A percentile compares a stretch with the other conserved stretches of the same genome.
phyloP scores from a whole-genome alignment of 2,888 invertebrate species.

The Erebia aethiops region DNA sequence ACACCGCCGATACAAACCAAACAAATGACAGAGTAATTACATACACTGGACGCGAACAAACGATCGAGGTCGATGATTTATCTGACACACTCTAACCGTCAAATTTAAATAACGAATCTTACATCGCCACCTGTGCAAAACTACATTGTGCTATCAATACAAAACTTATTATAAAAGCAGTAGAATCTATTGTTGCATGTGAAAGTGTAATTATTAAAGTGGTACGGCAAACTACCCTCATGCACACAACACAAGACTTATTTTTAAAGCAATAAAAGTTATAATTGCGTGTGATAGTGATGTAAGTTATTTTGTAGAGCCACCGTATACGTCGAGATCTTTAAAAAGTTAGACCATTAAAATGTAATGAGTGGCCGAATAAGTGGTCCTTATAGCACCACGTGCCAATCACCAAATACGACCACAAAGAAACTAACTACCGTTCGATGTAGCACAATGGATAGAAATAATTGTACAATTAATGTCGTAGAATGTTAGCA shows the following conservation, averaged over 20 bases:
- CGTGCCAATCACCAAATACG: conserved; percentile 72
- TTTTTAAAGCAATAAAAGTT: conserved; percentile 37
- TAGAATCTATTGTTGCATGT: not conserved
- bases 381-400: conserved; percentile 73
- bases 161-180: not conserved
- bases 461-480: conserved; percentile 80
- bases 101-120: conserved; percentile 74
- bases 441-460: conserved; percentile 74
- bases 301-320: conserved; percentile 47
- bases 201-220: not conserved
- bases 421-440: conserved; percentile 74
- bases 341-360: conserved; percentile 76
- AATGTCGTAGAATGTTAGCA: conserved; percentile 64
- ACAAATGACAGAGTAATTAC: conserved; percentile 63
- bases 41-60: conserved; percentile 74
- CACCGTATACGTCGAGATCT: conserved; percentile 68
- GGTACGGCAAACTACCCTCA: conserved; percentile 9
- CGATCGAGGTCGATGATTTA: conserved; percentile 75
- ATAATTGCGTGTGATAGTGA: conserved; percentile 36
- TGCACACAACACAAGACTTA: conserved; percentile 38
- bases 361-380: conserved; percentile 79
- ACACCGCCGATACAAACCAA: conserved; percentile 40
- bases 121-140: conserved; percentile 55
- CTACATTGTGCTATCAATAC: conserved; percentile 31
- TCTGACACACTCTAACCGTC: conserved; percentile 75